A percentile compares a stretch with the other conserved stretches of the same genome.
phyloP scores from a whole-genome alignment of 1,140 invertebrate species.

The Drosophila bocki region DNA sequence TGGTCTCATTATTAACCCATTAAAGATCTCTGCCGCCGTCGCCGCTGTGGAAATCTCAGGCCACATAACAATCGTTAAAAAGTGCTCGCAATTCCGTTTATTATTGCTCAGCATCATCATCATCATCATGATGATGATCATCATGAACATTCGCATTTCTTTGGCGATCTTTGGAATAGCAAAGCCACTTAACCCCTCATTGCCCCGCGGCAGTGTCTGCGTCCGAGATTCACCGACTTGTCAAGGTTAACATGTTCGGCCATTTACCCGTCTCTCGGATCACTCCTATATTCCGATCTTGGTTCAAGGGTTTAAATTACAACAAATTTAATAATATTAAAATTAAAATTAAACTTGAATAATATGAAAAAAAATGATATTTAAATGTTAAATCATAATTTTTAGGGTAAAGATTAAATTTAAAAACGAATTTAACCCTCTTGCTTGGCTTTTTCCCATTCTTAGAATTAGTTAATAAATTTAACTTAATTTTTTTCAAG shows the following conservation, averaged over 20 bases:
- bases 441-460: background rate
- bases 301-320: background rate
- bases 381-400: too few relatives aligned
- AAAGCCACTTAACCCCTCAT: slow-evolving; percentile 16
- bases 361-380: too few relatives aligned
- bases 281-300: too few relatives aligned
- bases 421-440: background rate
- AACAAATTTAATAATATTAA: background rate
- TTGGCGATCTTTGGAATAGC: slow-evolving; percentile 31
- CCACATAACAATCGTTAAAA: slow-evolving; percentile 25
- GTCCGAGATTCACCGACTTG: slow-evolving; percentile 32
- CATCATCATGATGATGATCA: slow-evolving; percentile 5
- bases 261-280: slow-evolving; percentile 22
- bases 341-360: background rate
- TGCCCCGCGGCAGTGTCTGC: slow-evolving; percentile 13
- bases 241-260: slow-evolving; percentile 62
- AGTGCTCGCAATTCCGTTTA: slow-evolving; percentile 26
- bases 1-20: slow-evolving; percentile 62
- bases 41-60: slow-evolving; percentile 14
- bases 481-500: background rate
- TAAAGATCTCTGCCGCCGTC: slow-evolving; percentile 32
- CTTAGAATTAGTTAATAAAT: background rate
- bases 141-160: slow-evolving; percentile 25
- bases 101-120: slow-evolving; percentile 26
- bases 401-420: background rate